Evolutionary conservation across 2,113 vertebrate genomes (phyloP).

Genomic region (Zosterops lateralis): DNA sequence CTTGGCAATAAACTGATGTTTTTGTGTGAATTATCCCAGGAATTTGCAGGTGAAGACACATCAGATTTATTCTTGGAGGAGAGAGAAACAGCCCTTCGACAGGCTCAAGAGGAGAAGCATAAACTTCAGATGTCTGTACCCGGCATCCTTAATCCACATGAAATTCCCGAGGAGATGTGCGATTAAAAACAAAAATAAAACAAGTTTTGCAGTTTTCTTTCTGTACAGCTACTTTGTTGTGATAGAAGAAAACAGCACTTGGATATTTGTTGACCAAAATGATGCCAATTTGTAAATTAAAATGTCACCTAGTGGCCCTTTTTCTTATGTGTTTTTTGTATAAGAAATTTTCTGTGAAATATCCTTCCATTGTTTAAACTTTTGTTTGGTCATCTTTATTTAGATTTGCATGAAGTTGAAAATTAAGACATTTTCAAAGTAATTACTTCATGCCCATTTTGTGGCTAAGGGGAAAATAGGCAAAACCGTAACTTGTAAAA

Average conservation of each 20-base stretch:
- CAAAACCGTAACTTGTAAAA: slow-evolving; percentile 80
- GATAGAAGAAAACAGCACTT: slow-evolving; percentile 80
- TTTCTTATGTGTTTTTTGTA: slow-evolving; percentile 96
- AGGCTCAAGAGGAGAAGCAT: slow-evolving; percentile 97
- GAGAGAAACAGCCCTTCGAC: slow-evolving; percentile 88
- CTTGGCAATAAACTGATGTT: not conserved
- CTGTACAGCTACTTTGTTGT: slow-evolving; percentile 75
- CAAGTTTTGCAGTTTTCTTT: slow-evolving; percentile 73
- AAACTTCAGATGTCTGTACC: slow-evolving; percentile 97
- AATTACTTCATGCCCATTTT: slow-evolving; percentile 83
- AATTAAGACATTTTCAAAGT: slow-evolving; percentile 83
- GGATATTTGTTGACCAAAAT: slow-evolving; percentile 95
- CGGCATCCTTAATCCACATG: slow-evolving; percentile 96
- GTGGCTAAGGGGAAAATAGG: slow-evolving; percentile 77
- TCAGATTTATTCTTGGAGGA: slow-evolving; percentile 95
- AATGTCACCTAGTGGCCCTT: slow-evolving; percentile 94
- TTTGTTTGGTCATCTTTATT: slow-evolving; percentile 84
- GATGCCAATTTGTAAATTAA: slow-evolving; percentile 97
- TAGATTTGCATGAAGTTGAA: slow-evolving; percentile 87
- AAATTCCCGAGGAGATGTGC: slow-evolving; percentile 98
- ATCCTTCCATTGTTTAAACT: slow-evolving; percentile 88
- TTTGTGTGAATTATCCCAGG: slow-evolving; percentile 69
- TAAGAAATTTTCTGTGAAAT: slow-evolving; percentile 88
- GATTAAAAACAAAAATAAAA: slow-evolving; percentile 80
- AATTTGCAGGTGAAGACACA: slow-evolving; percentile 96